These are phyloP conservation scores for Drosophila pachea DNA, from an alignment of 1,140 invertebrate genomes.

Conservation along the genomic window DNA sequence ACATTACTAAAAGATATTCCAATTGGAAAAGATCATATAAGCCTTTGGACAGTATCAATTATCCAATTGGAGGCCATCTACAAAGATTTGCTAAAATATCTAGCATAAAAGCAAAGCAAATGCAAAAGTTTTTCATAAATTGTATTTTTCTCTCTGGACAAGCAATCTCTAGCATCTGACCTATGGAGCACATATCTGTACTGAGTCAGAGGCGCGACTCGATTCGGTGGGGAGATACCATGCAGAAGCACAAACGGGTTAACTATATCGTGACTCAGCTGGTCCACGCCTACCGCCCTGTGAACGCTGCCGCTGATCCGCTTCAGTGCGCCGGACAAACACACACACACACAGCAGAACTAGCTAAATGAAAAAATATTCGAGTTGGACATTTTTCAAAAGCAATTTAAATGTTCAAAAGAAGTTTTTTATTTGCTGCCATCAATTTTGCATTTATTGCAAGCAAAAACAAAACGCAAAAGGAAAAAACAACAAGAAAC, in stretches of 20 bases:
- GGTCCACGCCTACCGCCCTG: too few species aligned
- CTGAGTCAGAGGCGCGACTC: conserved; percentile 27
- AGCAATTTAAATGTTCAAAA: conserved; percentile 16
- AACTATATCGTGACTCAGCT: conserved; percentile 22
- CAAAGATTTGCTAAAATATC: too few species aligned
- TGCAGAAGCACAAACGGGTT: conserved; percentile 12
- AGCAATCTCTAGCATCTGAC: not conserved
- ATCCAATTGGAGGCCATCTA: too few species aligned
- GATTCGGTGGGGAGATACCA: conserved; percentile 11
- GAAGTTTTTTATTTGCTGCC: conserved; percentile 15
- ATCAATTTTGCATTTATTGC: conserved; percentile 33
- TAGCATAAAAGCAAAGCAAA: too few species aligned
- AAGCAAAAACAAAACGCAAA: conserved; percentile 19
- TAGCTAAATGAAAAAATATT: not conserved
- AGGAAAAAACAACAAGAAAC: conserved; percentile 31
- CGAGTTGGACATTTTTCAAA: conserved; percentile 3
- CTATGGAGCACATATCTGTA: conserved; percentile 5
- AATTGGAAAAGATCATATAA: too few species aligned
- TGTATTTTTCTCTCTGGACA: not conserved
- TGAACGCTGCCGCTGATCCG: conserved; percentile 11
- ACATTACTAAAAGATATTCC: too few species aligned
- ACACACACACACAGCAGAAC: conserved; percentile 3
- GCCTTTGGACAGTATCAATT: too few species aligned
- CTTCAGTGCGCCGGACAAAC: conserved; percentile 14
- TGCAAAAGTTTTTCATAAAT: too few species aligned